Evolutionary conservation across 1,140 invertebrate species (phyloP), one percentile per base, ranked within the genome.

Genomic region (Leptopilina boulardi): DNA sequence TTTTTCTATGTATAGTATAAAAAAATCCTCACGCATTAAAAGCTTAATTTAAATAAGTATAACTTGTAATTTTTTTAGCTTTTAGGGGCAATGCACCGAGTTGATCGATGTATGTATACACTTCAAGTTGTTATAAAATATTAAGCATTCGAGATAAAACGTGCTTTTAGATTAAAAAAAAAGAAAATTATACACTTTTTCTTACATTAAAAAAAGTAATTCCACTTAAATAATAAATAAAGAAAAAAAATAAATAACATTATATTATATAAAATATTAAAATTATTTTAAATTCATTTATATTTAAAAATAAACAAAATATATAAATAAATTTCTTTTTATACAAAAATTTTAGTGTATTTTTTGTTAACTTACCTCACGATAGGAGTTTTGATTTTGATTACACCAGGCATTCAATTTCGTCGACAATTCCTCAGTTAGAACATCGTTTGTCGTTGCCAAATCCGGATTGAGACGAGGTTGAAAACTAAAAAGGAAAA

Each of bases 391-490:
- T 66, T 80, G 85, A 66, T 81, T 83, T 73, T 81, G 86, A 81
- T 85, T 86, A 56, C 84, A 83, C 87, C 87, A 88, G 66, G 84
- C 84, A 66, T 87, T 83, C 44, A 90, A 82, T 38, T 87, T 84
- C n/a, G 87, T 87, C 73, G 87, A 86, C 73, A 88, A 82, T 77
- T 89, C 88, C 34, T 86, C 87, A 10, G 88, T 85, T 77, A 84
- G 84, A 77, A 87, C 82, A 54, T 84, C 85, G 34, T 88, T 84
- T 38, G 79, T 80, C 21, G 83, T 74, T 13, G 82, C 81, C 74
- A 80, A 72, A 51, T 83, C 80, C 30, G 83, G 84, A 44, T 75
- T 78, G 44, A 83, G 78, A 21, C 80, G 78, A 59, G 84, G 73
- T 18, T 78, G 83, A 77, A 81, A 84, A 74, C 84, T 84, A 70